phyloP scores from a whole-genome alignment of 2,797 vertebrate species.

The Coccyzus lansbergi region DNA sequence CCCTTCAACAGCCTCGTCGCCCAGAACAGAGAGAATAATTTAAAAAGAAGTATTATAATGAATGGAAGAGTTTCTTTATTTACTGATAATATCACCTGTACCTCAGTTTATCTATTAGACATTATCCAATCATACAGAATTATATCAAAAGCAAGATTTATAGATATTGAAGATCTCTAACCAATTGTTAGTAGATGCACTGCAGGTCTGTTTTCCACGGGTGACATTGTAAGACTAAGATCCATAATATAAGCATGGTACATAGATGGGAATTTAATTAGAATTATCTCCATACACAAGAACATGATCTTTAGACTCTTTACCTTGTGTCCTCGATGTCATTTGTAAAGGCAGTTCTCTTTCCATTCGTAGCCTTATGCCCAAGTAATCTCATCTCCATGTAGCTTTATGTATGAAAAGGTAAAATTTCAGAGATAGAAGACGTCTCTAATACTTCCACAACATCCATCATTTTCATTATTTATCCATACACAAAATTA shows the following conservation, averaged over 20 bases:
- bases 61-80: not conserved
- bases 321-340: not conserved
- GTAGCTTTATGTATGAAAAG: not conserved
- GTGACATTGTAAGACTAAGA: not conserved
- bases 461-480: not conserved
- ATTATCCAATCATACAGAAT: not conserved
- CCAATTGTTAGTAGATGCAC: not conserved
- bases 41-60: not conserved
- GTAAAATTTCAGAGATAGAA: not conserved
- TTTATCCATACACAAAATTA: not conserved
- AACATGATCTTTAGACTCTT: not conserved
- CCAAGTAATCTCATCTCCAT: not conserved
- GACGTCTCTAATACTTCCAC: not conserved
- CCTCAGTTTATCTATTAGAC: not conserved
- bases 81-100: not conserved
- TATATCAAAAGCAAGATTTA: not conserved
- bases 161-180: not conserved
- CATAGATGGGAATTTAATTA: not conserved
- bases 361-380: not conserved
- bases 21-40: not conserved
- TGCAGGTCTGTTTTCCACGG: not conserved
- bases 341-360: not conserved
- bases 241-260: not conserved
- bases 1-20: too few relatives aligned
- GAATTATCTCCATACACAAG: not conserved